These are phyloP conservation scores for Orthosia gothica DNA, from an alignment of 2,888 invertebrate genomes.

Conservation along the genomic window DNA sequence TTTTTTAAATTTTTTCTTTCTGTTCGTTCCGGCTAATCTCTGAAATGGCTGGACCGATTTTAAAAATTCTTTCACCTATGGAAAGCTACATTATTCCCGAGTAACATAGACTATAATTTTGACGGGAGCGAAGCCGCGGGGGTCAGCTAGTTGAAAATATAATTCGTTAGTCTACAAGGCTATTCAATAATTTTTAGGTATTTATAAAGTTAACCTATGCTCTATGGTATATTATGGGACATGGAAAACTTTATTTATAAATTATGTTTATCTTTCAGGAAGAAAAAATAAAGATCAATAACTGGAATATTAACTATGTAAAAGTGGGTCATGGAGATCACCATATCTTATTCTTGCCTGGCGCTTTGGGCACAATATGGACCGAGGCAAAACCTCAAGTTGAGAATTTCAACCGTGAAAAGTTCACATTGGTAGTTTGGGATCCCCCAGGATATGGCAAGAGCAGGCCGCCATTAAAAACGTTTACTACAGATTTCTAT, in stretches of 20 bases:
- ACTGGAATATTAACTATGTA: slow-evolving; percentile 91
- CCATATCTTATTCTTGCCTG: slow-evolving; percentile 94
- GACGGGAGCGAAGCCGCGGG: too few relatives aligned
- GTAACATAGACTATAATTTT: too few relatives aligned
- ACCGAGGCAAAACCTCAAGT: slow-evolving; percentile 96
- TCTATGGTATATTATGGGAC: not conserved
- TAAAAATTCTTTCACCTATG: too few relatives aligned
- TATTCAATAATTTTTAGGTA: not conserved
- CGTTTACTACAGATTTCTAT: slow-evolving; percentile 94
- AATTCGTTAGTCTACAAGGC: not conserved
- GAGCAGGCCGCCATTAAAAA: slow-evolving; percentile 94
- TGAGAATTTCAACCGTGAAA: slow-evolving; percentile 92
- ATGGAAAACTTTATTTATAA: not conserved
- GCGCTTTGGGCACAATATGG: slow-evolving; percentile 95
- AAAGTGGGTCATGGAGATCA: slow-evolving; percentile 92
- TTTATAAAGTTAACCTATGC: slow-evolving; percentile 2
- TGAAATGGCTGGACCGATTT: too few relatives aligned
- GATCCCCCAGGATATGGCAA: slow-evolving; percentile 97
- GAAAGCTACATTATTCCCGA: too few relatives aligned
- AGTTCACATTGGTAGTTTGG: slow-evolving; percentile 94
- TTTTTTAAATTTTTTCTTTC: too few relatives aligned
- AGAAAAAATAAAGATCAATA: slow-evolving; percentile 92
- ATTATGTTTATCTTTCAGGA: slow-evolving; percentile 85
- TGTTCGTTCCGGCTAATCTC: too few relatives aligned
- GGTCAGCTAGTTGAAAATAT: not conserved